phyloP scores from a whole-genome alignment of 2,113 vertebrate species.

The Antennarius striatus region DNA sequence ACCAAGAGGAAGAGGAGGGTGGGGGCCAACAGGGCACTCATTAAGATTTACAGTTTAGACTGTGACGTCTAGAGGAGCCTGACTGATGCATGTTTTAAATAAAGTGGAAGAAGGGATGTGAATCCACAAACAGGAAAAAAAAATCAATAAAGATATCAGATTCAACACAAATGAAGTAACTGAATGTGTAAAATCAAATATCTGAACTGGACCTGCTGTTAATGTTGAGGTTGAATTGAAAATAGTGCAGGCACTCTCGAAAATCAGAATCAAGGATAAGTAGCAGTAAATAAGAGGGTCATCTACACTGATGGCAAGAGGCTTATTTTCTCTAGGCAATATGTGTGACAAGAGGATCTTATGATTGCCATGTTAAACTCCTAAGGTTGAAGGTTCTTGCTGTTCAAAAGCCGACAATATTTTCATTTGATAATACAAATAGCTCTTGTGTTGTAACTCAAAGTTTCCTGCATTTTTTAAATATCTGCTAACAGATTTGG shows the following conservation, averaged over 20 bases:
- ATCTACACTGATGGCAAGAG: too few species aligned
- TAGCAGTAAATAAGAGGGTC: too few species aligned
- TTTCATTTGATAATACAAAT: too few species aligned
- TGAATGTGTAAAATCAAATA: neutral
- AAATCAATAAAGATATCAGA: neutral
- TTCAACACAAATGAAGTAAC: too few species aligned
- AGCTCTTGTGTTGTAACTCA: too few species aligned
- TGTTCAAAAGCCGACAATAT: too few species aligned
- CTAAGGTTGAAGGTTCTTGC: too few species aligned
- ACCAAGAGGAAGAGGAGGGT: conserved; percentile 17
- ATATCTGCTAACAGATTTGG: too few species aligned
- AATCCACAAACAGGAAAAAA: conserved; percentile 4
- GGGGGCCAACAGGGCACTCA: conserved; percentile 50
- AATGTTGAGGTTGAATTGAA: neutral
- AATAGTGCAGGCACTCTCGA: neutral
- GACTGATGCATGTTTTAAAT: conserved; percentile 26
- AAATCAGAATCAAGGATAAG: neutral
- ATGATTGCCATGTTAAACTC: too few species aligned
- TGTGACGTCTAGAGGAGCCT: conserved; percentile 38
- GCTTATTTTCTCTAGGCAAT: too few species aligned
- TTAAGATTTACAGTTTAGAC: conserved; percentile 68
- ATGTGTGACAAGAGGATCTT: too few species aligned
- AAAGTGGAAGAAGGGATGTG: conserved; percentile 6
- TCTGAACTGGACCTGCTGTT: neutral
- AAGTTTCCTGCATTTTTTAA: too few species aligned